Evolutionary conservation across 2,113 vertebrate genomes (phyloP), one percentile per base, ranked within the genome.

Genomic region (Hippocampus barbouri): DNA sequence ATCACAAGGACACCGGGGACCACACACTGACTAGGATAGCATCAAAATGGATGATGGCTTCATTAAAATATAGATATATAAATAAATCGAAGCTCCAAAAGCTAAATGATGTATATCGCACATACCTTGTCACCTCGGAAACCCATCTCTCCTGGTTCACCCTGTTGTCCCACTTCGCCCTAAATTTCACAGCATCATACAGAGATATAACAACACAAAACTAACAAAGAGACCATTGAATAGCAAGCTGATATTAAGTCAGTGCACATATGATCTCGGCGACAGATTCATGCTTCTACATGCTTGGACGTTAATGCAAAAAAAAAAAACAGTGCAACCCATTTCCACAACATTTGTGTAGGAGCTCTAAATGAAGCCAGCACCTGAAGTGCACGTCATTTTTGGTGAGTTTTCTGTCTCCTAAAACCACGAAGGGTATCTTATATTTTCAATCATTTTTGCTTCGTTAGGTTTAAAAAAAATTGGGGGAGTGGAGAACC

Each of bases 111-210:
- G 49, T 72, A 61, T 0, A 41, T 63, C 10, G 53, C 2, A 49
- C 76, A 71, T 90, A 98, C 98, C 96, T 97, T 98, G 85, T 99
- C 98, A 74, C 98, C 98, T 70, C 93, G 93, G 89, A 93, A 96
- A 2, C 98, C 98, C 34, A 74, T 84, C 62, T 98, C 96, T 92
- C 98, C 98, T 38, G 88, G 92, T 25, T 97, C 92, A 64, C 98
- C 98, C 66, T 85, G 82, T 81, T 90, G 87, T 89, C 98, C 98
- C 82, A 90, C 89, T 88, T 97, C 94, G 80, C 92, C 96, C 98
- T 99, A 87, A 83, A 92, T 88, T 92, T 91, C 53, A 93, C 68
- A 93, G 80, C 77, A 89, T 90, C 91, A 94, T 66, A 92, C 70
- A 92, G 65, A 94, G 66, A 93, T 83, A 89, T 88, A 91, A 91